Percentiles rank a stretch among this genome's conserved stretches.
phyloP scores from a whole-genome alignment of 2,888 invertebrate genomes.

The Aproaerema taeniolella region DNA sequence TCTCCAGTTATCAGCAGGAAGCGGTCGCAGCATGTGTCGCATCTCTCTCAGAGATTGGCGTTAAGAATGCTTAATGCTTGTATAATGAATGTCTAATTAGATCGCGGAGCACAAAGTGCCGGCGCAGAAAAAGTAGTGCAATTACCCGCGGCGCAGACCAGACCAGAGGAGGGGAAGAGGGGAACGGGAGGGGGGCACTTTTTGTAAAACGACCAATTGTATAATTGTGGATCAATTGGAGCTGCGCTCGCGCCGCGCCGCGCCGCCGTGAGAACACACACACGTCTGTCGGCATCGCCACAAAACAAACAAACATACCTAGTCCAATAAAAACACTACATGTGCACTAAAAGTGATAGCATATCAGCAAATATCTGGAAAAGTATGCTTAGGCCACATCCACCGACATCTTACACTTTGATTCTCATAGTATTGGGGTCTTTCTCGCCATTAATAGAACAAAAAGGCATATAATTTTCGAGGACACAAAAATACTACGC shows the following conservation, averaged over 20 bases:
- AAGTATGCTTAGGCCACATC: too few relatives aligned
- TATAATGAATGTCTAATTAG: conserved; percentile 27
- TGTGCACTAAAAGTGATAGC: too few relatives aligned
- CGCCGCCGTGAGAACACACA: conserved; percentile 16
- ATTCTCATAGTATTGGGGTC: too few relatives aligned
- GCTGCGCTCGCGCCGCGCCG: conserved; percentile 21
- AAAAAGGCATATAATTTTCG: too few relatives aligned
- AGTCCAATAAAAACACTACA: too few relatives aligned
- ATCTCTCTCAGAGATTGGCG: conserved; percentile 2
- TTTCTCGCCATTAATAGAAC: too few relatives aligned
- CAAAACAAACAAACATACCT: too few relatives aligned
- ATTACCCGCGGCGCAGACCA: conserved; percentile 14
- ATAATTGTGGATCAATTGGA: conserved; percentile 56
- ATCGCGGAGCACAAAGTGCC: conserved; percentile 25
- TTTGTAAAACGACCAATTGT: conserved; percentile 47
- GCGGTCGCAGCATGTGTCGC: conserved; percentile 6
- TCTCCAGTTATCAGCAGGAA: neutral
- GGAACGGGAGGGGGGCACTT: conserved; percentile 24
- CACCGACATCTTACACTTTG: too few relatives aligned
- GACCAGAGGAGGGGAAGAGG: neutral
- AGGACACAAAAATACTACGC: too few relatives aligned
- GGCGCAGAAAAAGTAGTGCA: conserved; percentile 21
- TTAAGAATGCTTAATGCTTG: conserved; percentile 12
- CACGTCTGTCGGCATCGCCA: conserved; percentile 7
- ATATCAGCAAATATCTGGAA: too few relatives aligned